Conservation (phyloP, 2,113 vertebrate genomes). For the Thinocorus orbignyianus region DNA sequence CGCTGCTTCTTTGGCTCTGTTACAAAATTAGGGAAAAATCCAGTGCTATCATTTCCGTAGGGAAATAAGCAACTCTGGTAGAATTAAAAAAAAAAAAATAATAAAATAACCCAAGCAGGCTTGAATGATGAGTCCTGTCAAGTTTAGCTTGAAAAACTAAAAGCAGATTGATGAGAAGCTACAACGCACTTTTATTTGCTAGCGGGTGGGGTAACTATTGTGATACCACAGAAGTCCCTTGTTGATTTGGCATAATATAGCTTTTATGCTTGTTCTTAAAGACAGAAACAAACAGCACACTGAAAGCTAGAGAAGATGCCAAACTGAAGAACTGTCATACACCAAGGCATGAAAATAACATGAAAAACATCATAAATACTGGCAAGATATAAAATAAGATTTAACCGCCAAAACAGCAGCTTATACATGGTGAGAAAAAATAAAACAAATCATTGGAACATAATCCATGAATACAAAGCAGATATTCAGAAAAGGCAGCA, state of each 20-base stretch:
- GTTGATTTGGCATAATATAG: background rate
- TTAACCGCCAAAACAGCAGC: background rate
- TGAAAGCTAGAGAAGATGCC: background rate
- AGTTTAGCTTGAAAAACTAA: background rate
- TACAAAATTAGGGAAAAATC: background rate
- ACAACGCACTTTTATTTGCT: background rate
- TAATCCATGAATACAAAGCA: background rate
- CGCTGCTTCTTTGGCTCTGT: background rate
- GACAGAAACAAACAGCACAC: background rate
- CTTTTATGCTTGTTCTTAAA: background rate
- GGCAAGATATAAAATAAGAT: background rate
- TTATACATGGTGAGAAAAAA: background rate
- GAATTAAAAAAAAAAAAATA: background rate
- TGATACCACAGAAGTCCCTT: background rate
- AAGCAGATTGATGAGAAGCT: constrained; percentile 8
- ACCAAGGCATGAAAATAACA: background rate
- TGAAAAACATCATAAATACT: background rate
- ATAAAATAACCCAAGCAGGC: background rate
- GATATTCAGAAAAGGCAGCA: background rate
- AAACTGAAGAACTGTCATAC: background rate
- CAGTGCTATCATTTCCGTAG: background rate
- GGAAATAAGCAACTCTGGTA: background rate
- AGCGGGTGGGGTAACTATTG: background rate
- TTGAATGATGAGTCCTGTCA: background rate
- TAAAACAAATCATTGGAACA: background rate